These are phyloP conservation scores for Campoplex capitator DNA, from an alignment of 2,888 invertebrate genomes.

Conservation along the genomic window DNA sequence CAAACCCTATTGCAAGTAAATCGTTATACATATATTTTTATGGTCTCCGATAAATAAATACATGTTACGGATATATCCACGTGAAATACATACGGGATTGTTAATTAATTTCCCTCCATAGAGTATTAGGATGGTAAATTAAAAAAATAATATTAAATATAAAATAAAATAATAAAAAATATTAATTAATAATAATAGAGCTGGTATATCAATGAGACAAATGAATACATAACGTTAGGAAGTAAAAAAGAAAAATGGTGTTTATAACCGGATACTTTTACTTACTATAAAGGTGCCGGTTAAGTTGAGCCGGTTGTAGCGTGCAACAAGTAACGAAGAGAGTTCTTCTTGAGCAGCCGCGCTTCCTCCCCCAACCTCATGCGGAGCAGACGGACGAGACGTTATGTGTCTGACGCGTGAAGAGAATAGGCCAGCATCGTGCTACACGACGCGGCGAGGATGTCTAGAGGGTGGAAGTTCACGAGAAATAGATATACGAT, in stretches of 20 bases:
- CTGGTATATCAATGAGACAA: no score
- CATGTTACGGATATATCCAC: not conserved
- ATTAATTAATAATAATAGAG: no score
- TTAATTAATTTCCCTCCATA: not conserved
- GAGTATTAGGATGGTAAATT: not conserved
- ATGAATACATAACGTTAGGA: no score
- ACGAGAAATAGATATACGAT: slow-evolving; percentile 21
- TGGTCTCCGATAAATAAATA: slow-evolving; percentile 3
- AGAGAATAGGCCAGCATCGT: slow-evolving; percentile 17
- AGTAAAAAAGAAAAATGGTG: no score
- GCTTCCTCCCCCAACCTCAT: not conserved
- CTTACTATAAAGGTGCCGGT: not conserved
- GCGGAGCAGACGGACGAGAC: slow-evolving; percentile 54
- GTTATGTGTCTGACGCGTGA: slow-evolving; percentile 46
- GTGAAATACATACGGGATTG: not conserved
- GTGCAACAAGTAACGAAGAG: slow-evolving; percentile 76
- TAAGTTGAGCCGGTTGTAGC: slow-evolving; percentile 50
- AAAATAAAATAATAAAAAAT: no score
- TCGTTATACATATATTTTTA: not conserved
- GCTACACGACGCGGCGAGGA: not conserved
- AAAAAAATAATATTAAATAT: no score
- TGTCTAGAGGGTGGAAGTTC: not conserved
- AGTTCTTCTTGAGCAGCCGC: not conserved
- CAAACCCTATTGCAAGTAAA: slow-evolving; percentile 40
- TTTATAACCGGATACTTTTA: no score